Conservation (phyloP, 2,888 invertebrate genomes). For the Apoda limacodes region DNA sequence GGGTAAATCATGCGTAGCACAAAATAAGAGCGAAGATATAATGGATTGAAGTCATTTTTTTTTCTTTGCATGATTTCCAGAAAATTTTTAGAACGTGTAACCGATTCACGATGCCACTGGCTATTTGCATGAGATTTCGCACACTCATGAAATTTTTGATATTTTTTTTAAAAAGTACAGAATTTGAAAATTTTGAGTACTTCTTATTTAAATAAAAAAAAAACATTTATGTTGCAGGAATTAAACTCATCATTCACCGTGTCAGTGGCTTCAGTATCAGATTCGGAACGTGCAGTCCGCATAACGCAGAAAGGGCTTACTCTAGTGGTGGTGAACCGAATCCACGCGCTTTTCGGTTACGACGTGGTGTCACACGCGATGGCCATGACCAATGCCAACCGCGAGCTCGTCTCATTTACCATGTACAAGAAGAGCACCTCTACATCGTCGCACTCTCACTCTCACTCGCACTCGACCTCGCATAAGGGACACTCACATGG, state of each 20-base stretch:
- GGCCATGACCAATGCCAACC: constrained; percentile 62
- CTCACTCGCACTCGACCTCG: constrained; percentile 28
- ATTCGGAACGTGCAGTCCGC: constrained; percentile 44
- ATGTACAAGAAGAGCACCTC: constrained; percentile 56
- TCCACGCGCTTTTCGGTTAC: constrained; percentile 58
- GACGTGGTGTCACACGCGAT: constrained; percentile 62
- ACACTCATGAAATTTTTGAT: too few relatives aligned
- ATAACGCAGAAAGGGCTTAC: constrained; percentile 56
- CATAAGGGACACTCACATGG: constrained; percentile 30
- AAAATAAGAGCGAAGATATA: too few relatives aligned
- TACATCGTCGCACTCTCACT: constrained; percentile 31
- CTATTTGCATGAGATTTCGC: too few relatives aligned
- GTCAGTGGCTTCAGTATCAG: constrained; percentile 38
- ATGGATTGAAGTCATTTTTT: too few relatives aligned
- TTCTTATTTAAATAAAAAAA: neutral
- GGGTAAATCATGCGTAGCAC: too few relatives aligned
- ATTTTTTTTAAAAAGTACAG: too few relatives aligned
- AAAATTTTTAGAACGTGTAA: too few relatives aligned
- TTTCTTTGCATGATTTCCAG: too few relatives aligned
- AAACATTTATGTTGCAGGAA: constrained; percentile 49
- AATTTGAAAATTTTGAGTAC: neutral
- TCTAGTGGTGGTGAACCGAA: constrained; percentile 53
- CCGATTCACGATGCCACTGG: too few relatives aligned
- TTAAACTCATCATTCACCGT: constrained; percentile 49
- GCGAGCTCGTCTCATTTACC: constrained; percentile 59